phyloP scores from a whole-genome alignment of 2,113 vertebrate species.

The Bagarius yarrelli region DNA sequence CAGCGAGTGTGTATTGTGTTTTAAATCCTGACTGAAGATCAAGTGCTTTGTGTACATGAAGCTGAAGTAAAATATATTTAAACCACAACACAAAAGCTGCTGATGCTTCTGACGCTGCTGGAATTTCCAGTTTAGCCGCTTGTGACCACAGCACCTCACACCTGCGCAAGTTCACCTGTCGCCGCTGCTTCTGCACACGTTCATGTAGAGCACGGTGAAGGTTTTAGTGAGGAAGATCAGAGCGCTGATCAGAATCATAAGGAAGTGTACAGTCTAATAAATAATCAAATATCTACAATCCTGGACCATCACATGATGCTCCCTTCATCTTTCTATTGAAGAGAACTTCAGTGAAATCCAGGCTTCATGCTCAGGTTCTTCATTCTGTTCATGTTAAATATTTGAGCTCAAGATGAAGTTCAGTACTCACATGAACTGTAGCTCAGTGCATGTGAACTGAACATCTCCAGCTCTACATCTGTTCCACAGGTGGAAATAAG shows the following conservation, averaged over 20 bases:
- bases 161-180: no score
- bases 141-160: no score
- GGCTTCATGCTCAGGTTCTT: neutral
- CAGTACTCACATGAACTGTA: neutral
- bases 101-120: neutral
- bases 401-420: neutral
- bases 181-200: no score
- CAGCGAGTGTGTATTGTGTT: no score
- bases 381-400: neutral
- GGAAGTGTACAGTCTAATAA: no score
- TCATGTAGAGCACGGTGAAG: no score
- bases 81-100: neutral
- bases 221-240: no score
- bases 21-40: no score
- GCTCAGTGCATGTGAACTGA: neutral
- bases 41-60: neutral
- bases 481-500: neutral
- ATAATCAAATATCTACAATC: no score
- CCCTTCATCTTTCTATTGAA: no score
- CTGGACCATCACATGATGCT: no score
- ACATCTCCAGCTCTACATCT: neutral
- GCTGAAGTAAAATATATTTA: neutral
- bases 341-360: constrained; percentile 5
- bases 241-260: no score
- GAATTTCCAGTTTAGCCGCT: constrained; percentile 9